Evolutionary conservation across 2,888 invertebrate species (phyloP), one percentile per base, ranked within the genome.

Genomic region (Xestia c-nigrum): DNA sequence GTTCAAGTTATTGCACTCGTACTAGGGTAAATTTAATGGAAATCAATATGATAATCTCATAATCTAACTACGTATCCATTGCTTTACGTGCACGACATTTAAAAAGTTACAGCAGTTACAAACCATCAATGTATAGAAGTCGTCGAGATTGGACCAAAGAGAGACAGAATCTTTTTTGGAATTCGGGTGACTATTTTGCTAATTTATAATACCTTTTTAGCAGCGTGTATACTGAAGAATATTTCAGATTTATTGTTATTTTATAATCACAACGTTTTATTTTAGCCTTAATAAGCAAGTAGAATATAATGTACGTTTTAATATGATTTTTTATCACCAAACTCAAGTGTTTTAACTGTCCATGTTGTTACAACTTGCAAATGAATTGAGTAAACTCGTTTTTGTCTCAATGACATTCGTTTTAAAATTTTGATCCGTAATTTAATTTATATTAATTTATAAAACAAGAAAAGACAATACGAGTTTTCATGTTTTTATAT

Each of bases 1-100:
- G 84, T 89, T 89, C 89, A 89, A 84, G 85, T 89, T 94, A 93
- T 94, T 93, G 92, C 92, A 93, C 93, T 87, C 89, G 87, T 89
- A 87, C 88, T 90, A 87, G 88, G 85, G 81, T 87, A 85, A 87
- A 89, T 89, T 89, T 90, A 85, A 80, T 89, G 85, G 83, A 89
- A 88, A 89, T 80, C 77, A 78, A 84, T 77, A 72, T 55, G 64
- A 68, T 78, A 74, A 79, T 87, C 74, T 86, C 83, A 81, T 81
- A 78, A 52, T 74, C 68, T 77, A 83, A 70, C 46, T 80, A 86
- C 78, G 52, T 78, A 76, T 82, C 43, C 67, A 81, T 80, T 77
- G 80, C 69, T 85, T 83, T 81, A 79, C 46, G 80, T 84, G 79
- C 76, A 77, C 63, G 70, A 78, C 70, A 75, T 82, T 79, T n/a